phyloP scores from a whole-genome alignment of 2,113 vertebrate genomes.

The Xiphophorus maculatus region DNA sequence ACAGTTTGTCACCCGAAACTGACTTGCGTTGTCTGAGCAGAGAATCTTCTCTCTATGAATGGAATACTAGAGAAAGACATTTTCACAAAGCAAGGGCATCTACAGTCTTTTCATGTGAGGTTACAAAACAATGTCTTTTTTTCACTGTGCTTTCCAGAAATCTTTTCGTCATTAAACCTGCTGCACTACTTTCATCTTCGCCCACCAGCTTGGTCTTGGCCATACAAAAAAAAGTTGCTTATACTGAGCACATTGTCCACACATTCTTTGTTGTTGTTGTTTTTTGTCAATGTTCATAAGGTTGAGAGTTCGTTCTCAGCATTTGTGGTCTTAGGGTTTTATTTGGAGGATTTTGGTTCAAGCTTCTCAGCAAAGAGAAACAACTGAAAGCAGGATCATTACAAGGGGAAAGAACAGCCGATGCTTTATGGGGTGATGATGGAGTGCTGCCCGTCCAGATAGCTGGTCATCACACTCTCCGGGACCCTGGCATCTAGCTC shows the following conservation, averaged over 20 bases:
- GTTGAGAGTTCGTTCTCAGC: conserved; percentile 52
- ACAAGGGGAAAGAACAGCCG: conserved; percentile 48
- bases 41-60: conserved; percentile 40
- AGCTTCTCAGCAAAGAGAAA: conserved; percentile 71
- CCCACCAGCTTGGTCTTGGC: conserved; percentile 30
- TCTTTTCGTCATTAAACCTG: conserved; percentile 44
- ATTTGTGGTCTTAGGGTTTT: conserved; percentile 52
- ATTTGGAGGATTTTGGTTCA: conserved; percentile 42
- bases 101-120: conserved; percentile 38
- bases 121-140: conserved; percentile 44
- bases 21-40: conserved; percentile 18
- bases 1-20: conserved; percentile 56
- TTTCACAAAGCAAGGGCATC: conserved; percentile 37
- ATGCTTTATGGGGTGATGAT: conserved; percentile 24
- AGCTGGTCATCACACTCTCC: conserved; percentile 82
- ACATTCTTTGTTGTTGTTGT: conserved; percentile 34
- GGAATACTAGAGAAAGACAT: conserved; percentile 44
- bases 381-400: conserved; percentile 51
- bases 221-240: conserved; percentile 57
- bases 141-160: conserved; percentile 40
- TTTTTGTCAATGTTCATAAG: conserved; percentile 33
- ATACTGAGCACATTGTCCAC: conserved; percentile 47
- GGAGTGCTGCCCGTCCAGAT: conserved; percentile 67
- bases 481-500: conserved; percentile 82
- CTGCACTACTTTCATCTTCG: conserved; percentile 30